Conservation (phyloP, 1,140 invertebrate species). For the Leptinotarsa lineolata region DNA sequence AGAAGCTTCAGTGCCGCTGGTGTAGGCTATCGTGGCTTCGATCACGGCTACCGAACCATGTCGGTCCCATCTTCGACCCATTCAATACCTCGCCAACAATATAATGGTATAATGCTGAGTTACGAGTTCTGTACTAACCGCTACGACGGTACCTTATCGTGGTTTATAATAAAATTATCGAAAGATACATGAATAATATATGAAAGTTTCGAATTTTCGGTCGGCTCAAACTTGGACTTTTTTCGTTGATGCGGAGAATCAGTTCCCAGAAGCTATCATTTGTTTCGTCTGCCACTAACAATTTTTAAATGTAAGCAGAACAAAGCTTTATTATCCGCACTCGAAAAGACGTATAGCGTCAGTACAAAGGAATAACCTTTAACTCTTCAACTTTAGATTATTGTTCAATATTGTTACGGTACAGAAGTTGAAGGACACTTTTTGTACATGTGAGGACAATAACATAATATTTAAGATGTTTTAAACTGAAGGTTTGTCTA, state of each 20-base stretch:
- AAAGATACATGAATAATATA: neutral
- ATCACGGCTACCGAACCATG: constrained; percentile 36
- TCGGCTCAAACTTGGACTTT: neutral
- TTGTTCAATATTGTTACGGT: no score
- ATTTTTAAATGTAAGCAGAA: no score
- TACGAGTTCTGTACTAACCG: constrained; percentile 31
- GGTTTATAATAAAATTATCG: constrained; percentile 12
- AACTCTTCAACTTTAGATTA: no score
- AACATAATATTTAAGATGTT: no score
- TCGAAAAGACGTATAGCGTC: no score
- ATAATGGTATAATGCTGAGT: constrained; percentile 40
- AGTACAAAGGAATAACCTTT: no score
- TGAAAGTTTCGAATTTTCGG: neutral
- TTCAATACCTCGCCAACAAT: constrained; percentile 38
- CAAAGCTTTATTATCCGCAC: no score
- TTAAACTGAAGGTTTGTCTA: no score
- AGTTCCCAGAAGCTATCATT: no score
- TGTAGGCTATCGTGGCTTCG: constrained; percentile 34
- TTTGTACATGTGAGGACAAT: no score
- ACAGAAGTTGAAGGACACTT: no score
- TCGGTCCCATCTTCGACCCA: constrained; percentile 37
- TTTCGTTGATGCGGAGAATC: neutral
- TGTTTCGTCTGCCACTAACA: no score
- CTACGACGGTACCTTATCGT: constrained; percentile 26
- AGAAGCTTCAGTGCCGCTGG: constrained; percentile 30